These are phyloP conservation scores for Drosophila repleta DNA, from an alignment of 1,140 invertebrate species.

Conservation along the genomic window DNA sequence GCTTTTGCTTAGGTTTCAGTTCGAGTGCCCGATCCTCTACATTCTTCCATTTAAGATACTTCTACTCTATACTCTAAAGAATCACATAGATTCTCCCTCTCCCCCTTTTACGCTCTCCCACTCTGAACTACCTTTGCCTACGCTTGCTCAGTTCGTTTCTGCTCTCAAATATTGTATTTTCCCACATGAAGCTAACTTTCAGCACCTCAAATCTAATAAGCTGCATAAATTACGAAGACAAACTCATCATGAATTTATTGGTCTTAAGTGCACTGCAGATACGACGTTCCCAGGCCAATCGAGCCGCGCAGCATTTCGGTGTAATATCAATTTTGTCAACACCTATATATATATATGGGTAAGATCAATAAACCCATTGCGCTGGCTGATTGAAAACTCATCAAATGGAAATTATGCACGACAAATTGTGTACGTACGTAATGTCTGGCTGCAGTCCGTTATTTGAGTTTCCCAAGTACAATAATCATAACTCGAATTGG, in stretches of 20 bases:
- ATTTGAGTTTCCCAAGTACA: slow-evolving; percentile 78
- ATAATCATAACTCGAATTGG: slow-evolving; percentile 79
- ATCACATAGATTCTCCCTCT: no score
- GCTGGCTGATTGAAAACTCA: slow-evolving; percentile 65
- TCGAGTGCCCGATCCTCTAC: no score
- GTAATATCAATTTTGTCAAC: slow-evolving; percentile 66
- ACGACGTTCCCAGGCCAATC: slow-evolving; percentile 45
- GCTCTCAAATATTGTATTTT: not conserved
- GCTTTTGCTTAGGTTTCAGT: no score
- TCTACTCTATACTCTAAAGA: no score
- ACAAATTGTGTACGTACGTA: slow-evolving; percentile 34
- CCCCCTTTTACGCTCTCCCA: no score
- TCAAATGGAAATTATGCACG: slow-evolving; percentile 74
- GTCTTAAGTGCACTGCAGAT: slow-evolving; percentile 1
- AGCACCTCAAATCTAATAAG: slow-evolving; percentile 14
- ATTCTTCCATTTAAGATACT: no score
- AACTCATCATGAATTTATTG: slow-evolving; percentile 32
- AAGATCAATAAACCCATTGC: slow-evolving; percentile 71
- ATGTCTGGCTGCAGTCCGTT: slow-evolving; percentile 43
- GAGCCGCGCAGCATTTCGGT: slow-evolving; percentile 41
- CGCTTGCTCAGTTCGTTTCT: no score
- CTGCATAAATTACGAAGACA: not conserved
- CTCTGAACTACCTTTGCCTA: no score
- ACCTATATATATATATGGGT: slow-evolving; percentile 40
- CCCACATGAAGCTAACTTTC: not conserved